Percentiles rank a stretch among this genome's conserved stretches.
Conservation (phyloP, 2,113 vertebrate species). For the Tragulus kanchil region DNA sequence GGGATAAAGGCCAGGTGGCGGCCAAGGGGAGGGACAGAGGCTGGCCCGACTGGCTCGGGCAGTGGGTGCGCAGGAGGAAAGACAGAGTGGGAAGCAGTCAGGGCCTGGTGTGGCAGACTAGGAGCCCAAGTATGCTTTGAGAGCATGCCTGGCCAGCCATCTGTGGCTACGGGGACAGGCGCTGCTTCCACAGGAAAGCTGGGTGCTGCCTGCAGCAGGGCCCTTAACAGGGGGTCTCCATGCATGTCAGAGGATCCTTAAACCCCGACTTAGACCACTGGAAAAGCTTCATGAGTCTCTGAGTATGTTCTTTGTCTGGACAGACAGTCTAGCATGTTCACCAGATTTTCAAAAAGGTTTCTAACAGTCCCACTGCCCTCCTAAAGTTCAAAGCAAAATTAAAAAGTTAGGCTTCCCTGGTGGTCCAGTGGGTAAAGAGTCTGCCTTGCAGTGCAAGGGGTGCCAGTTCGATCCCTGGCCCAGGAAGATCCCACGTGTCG, state of each 20-base stretch:
- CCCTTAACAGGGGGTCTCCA: not conserved
- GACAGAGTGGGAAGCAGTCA: not conserved
- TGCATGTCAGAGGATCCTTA: not conserved
- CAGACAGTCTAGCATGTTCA: not conserved
- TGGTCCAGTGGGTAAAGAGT: no score
- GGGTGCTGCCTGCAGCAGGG: not conserved
- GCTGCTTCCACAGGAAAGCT: not conserved
- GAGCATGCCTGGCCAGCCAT: no score
- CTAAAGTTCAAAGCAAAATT: slow-evolving; percentile 20
- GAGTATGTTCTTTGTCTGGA: not conserved
- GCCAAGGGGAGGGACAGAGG: not conserved
- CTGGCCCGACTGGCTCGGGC: not conserved
- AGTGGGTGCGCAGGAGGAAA: not conserved
- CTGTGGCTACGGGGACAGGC: rapidly evolving
- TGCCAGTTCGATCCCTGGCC: no score
- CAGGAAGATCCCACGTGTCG: no score
- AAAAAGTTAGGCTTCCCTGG: not conserved
- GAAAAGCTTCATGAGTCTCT: not conserved
- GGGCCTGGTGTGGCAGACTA: not conserved
- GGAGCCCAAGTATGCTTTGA: not conserved
- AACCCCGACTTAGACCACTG: not conserved
- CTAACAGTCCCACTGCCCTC: not conserved
- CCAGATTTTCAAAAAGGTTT: slow-evolving; percentile 33
- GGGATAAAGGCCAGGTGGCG: slow-evolving; percentile 5
- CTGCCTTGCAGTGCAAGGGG: no score